Percentiles rank a stretch among this genome's conserved stretches.
Evolutionary conservation across 1,140 invertebrate species (phyloP).

Genomic region (Aphis craccivora): DNA sequence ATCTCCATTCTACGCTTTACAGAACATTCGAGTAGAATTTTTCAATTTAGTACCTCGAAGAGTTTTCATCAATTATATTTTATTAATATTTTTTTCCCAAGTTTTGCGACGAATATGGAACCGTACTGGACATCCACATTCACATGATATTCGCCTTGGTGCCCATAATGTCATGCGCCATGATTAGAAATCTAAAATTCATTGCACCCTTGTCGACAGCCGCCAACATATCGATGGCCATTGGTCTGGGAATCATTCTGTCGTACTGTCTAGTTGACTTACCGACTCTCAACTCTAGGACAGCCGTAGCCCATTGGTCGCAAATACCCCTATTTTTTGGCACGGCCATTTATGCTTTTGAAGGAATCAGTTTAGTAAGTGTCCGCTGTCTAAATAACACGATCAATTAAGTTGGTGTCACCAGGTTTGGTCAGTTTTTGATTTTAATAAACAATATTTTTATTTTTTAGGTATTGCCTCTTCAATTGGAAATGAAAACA

Average conservation of each 20-base stretch:
- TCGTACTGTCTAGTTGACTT: slow-evolving; percentile 69
- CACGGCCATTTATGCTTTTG: slow-evolving; percentile 86
- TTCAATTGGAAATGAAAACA: slow-evolving; percentile 85
- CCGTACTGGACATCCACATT: slow-evolving; percentile 69
- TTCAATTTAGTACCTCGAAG: neutral
- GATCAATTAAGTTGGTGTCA: neutral
- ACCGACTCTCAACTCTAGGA: slow-evolving; percentile 59
- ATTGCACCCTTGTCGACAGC: slow-evolving; percentile 85
- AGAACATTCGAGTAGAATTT: neutral
- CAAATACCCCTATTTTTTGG: slow-evolving; percentile 83
- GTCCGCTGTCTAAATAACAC: neutral
- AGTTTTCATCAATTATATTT: neutral
- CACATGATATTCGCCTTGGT: slow-evolving; percentile 80
- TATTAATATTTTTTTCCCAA: slow-evolving; percentile 62
- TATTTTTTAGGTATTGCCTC: slow-evolving; percentile 72
- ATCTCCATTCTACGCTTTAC: neutral
- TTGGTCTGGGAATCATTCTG: slow-evolving; percentile 81
- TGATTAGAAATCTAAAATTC: slow-evolving; percentile 84
- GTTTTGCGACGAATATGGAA: slow-evolving; percentile 73
- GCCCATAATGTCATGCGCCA: slow-evolving; percentile 74
- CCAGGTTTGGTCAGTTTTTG: neutral
- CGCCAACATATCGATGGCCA: slow-evolving; percentile 79
- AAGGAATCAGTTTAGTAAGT: slow-evolving; percentile 80
- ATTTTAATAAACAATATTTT: neutral
- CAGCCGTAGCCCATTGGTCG: slow-evolving; percentile 67